Evolutionary conservation across 1,140 invertebrate species (phyloP).

Genomic region (Halictus rubicundus): DNA sequence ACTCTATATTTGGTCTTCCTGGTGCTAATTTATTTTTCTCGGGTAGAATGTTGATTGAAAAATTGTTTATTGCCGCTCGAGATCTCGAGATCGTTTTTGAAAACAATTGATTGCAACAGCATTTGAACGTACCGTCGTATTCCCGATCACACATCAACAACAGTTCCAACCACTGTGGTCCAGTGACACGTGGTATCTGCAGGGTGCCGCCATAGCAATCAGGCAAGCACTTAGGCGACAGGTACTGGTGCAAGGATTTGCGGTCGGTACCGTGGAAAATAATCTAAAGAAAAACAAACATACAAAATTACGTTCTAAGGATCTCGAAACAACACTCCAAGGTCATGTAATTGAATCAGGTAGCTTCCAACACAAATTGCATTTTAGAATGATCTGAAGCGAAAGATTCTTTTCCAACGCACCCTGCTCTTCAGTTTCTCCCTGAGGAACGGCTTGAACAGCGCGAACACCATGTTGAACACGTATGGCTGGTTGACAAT

Average conservation of each 20-base stretch:
- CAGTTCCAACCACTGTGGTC: constrained; percentile 87
- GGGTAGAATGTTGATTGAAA: too few relatives aligned
- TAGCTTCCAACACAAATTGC: too few relatives aligned
- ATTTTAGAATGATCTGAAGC: too few relatives aligned
- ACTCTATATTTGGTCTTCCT: too few relatives aligned
- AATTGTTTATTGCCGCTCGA: too few relatives aligned
- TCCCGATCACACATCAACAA: constrained; percentile 87
- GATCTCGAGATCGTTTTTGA: too few relatives aligned
- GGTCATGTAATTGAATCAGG: too few relatives aligned
- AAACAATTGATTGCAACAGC: background rate
- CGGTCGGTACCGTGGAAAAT: constrained; percentile 92
- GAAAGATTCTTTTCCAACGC: constrained; percentile 44
- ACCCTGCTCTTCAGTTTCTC: constrained; percentile 87
- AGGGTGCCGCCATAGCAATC: constrained; percentile 89
- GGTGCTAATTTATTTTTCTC: too few relatives aligned
- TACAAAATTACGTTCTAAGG: too few relatives aligned
- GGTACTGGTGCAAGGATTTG: constrained; percentile 88
- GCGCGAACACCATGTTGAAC: constrained; percentile 92
- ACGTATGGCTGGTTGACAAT: constrained; percentile 93
- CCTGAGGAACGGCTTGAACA: constrained; percentile 92
- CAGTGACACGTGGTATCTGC: constrained; percentile 83
- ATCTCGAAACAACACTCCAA: too few relatives aligned
- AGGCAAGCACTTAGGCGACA: constrained; percentile 89
- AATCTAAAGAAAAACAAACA: too few relatives aligned
- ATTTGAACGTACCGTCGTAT: constrained; percentile 83